phyloP scores from a whole-genome alignment of 2,113 vertebrate species.

The Lepidothrix coronata region DNA sequence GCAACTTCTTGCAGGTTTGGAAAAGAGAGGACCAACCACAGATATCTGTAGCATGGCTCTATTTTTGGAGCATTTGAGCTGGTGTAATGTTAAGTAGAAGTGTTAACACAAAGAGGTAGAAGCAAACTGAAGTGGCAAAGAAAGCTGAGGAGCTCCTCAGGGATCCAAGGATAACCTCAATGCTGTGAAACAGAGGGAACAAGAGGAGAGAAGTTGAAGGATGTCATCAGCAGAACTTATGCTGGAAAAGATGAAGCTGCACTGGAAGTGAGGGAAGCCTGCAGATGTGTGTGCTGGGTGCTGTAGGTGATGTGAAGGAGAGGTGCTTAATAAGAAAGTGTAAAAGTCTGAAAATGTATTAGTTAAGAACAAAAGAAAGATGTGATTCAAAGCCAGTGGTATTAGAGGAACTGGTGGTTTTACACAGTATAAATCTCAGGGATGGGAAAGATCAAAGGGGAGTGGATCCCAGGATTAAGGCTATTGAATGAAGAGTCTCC shows the following conservation, averaged over 20 bases:
- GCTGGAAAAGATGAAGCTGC: background rate
- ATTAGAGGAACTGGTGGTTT: background rate
- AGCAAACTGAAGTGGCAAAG: background rate
- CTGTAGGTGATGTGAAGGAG: background rate
- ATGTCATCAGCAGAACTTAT: background rate
- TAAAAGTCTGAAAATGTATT: background rate
- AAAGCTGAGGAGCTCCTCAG: background rate
- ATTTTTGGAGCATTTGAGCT: background rate
- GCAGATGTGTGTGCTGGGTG: background rate
- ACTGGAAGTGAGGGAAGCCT: background rate
- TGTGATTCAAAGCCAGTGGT: background rate
- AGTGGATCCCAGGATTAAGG: background rate
- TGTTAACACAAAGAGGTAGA: background rate
- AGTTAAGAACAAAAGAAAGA: background rate
- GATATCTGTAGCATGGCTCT: background rate
- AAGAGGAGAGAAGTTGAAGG: background rate
- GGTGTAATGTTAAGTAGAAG: background rate
- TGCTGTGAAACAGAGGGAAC: background rate
- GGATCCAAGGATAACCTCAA: background rate
- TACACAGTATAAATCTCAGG: background rate
- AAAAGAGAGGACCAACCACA: background rate
- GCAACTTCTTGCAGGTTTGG: background rate
- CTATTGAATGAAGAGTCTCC: background rate
- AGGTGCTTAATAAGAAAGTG: background rate
- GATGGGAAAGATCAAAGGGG: background rate